A percentile compares a stretch with the other conserved stretches of the same genome.
Conservation (phyloP, 2,888 invertebrate genomes). For the Syrphus vitripennis region DNA sequence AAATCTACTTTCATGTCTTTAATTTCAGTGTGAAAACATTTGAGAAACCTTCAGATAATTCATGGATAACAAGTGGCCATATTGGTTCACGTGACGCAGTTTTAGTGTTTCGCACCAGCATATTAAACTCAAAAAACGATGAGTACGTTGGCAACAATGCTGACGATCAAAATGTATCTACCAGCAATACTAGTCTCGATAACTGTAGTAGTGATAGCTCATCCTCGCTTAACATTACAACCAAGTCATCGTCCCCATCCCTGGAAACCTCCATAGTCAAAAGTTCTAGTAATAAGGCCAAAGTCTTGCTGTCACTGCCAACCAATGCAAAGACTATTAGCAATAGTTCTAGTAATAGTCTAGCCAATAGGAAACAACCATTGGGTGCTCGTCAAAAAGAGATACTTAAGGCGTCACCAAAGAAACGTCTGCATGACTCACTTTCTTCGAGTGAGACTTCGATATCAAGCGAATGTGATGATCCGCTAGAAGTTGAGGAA, state of each 20-base stretch:
- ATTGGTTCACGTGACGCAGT: slow-evolving; percentile 85
- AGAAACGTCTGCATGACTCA: slow-evolving; percentile 73
- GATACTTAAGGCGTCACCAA: slow-evolving; percentile 45
- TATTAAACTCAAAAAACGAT: slow-evolving; percentile 80
- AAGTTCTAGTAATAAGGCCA: slow-evolving; percentile 61
- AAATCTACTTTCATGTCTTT: neutral
- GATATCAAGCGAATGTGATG: slow-evolving; percentile 78
- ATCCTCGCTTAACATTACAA: slow-evolving; percentile 47
- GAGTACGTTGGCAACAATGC: slow-evolving; percentile 43
- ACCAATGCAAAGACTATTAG: slow-evolving; percentile 63
- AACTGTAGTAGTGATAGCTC: slow-evolving; percentile 57
- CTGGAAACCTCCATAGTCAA: slow-evolving; percentile 56
- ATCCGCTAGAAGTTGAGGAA: slow-evolving; percentile 75
- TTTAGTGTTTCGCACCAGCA: slow-evolving; percentile 85
- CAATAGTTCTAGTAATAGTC: slow-evolving; percentile 37
- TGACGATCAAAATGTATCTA: slow-evolving; percentile 23
- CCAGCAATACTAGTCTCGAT: slow-evolving; percentile 58
- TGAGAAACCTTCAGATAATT: slow-evolving; percentile 73
- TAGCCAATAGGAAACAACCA: slow-evolving; percentile 35
- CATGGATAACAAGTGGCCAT: slow-evolving; percentile 84
- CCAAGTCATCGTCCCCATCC: slow-evolving; percentile 47
- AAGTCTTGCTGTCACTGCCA: slow-evolving; percentile 73
- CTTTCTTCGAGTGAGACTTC: slow-evolving; percentile 79
- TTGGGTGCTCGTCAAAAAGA: slow-evolving; percentile 31
- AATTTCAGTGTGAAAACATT: slow-evolving; percentile 63